These are phyloP conservation scores for Euthynnus affinis DNA, from an alignment of 2,797 vertebrate species.

Conservation along the genomic window DNA sequence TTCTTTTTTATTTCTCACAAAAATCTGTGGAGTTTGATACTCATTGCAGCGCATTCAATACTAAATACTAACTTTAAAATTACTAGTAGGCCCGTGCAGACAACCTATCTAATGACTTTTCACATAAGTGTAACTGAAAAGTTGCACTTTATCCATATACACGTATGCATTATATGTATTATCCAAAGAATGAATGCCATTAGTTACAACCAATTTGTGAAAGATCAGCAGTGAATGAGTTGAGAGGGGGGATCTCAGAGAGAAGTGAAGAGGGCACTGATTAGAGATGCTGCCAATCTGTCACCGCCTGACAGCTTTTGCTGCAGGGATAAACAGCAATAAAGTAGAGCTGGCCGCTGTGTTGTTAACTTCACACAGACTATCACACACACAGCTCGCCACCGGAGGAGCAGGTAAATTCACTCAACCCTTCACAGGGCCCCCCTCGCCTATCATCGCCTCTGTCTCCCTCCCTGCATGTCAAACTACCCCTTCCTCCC, in stretches of 20 bases:
- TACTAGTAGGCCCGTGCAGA: too few species aligned
- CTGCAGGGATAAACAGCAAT: constrained; percentile 85
- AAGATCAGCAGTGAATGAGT: constrained; percentile 63
- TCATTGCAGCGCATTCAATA: background rate
- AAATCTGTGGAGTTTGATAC: background rate
- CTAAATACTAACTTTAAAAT: background rate
- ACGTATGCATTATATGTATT: constrained; percentile 4
- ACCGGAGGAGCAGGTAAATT: constrained; percentile 79
- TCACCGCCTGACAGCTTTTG: constrained; percentile 79
- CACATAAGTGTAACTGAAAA: constrained; percentile 15
- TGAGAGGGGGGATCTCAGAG: constrained; percentile 57
- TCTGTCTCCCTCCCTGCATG: constrained; percentile 67
- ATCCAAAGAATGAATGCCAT: constrained; percentile 36
- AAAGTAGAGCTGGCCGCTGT: constrained; percentile 78
- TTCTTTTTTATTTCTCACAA: background rate
- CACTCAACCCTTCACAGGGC: constrained; percentile 65
- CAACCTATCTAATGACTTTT: background rate
- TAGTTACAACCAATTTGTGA: constrained; percentile 49
- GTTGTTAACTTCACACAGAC: constrained; percentile 73
- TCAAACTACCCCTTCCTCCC: constrained; percentile 63
- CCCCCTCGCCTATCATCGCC: constrained; percentile 69
- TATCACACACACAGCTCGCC: constrained; percentile 39
- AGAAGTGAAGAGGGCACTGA: constrained; percentile 70
- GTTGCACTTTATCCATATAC: constrained; percentile 5
- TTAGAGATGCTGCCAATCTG: constrained; percentile 81